Base-by-base conservation (phyloP, 2,113 vertebrate genomes). In the Sterna hirundo region DNA sequence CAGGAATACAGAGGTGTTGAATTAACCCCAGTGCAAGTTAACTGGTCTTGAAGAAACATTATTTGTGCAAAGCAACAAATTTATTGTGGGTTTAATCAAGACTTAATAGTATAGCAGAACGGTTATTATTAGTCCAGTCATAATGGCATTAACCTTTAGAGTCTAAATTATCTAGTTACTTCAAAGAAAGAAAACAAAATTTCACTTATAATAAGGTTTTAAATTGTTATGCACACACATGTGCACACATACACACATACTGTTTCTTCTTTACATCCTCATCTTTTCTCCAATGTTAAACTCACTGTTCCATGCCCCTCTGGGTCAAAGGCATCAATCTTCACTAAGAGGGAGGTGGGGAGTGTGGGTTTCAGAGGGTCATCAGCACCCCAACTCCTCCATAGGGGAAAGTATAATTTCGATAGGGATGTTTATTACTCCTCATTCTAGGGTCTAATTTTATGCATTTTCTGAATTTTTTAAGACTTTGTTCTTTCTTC, bases 241-340 rank as follows among this genome's bases (percentile, higher is more conserved):
- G 19, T 2, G 38, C 13, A 60, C 12, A 36, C 18, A 40, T 20
- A 27, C 17, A 40, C 5, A 49, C 9, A 26, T 40, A 19, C 8
- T 27, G 2, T 71, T 17, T 69, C 22, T 57, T 46, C 15, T 14
- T 51, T 36, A 40, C 3, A 32, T 34, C 9, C 4, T 71, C 30
- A n/a, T 10, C 4, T 85, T 69, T 60, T 69, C 22, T 75, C 36
- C 34, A 61, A 2, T 10, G 6, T 42, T n/a, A 79, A 9, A 4
- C 13, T 61, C 22, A 21, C 7, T 2, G 7, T 51, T 74, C 44
- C 1, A 0, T 49, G 27, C 4, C 11, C 2, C 10, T 61, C n/a
- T 55, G 10, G 9, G 21, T 83, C 40, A 71, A 83, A 74, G 15
- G 7, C 26, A 70, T 34, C 22, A 38, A 10, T 42, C 26, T 79